Percentiles rank a stretch among this genome's conserved stretches.
phyloP scores from a whole-genome alignment of 2,888 invertebrate species.

The Stictocephala bisonia region DNA sequence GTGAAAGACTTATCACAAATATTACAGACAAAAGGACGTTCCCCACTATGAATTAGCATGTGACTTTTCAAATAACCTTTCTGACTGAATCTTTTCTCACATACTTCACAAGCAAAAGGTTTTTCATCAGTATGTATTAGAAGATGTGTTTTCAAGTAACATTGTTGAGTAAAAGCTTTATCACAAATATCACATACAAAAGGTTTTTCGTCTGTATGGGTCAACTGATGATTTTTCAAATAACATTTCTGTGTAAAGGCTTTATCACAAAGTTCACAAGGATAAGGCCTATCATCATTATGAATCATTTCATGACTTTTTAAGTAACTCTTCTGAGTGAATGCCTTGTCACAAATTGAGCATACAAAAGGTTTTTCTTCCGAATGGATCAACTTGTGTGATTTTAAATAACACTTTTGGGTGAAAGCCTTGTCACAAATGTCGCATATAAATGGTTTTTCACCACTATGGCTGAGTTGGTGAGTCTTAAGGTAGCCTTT shows the following conservation, averaged over 20 bases:
- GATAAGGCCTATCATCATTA: constrained; percentile 36
- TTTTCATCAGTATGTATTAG: constrained; percentile 38
- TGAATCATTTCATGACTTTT: constrained; percentile 41
- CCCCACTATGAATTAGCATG: constrained; percentile 36
- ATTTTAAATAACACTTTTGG: constrained; percentile 20
- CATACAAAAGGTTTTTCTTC: constrained; percentile 30
- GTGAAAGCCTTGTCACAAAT: constrained; percentile 36
- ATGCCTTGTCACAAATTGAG: constrained; percentile 30
- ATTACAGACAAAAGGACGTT: constrained; percentile 36
- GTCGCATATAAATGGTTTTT: constrained; percentile 13
- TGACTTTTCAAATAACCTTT: constrained; percentile 31
- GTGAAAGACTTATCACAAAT: constrained; percentile 40
- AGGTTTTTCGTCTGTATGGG: constrained; percentile 42
- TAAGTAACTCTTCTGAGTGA: constrained; percentile 26
- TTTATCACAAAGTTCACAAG: constrained; percentile 35
- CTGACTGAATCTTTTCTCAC: constrained; percentile 36
- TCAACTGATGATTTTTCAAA: constrained; percentile 37
- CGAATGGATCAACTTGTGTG: constrained; percentile 27
- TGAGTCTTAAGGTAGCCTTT: constrained; percentile 26
- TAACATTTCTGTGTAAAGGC: constrained; percentile 36
- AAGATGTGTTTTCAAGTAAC: constrained; percentile 24
- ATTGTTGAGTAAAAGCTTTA: constrained; percentile 37
- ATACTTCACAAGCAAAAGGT: constrained; percentile 37
- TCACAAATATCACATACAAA: constrained; percentile 35
- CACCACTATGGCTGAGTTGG: constrained; percentile 4